These are phyloP conservation scores for Acanthaster planci DNA, from an alignment of 35 echinoderm and acorn worm species.

Conservation along the genomic window DNA sequence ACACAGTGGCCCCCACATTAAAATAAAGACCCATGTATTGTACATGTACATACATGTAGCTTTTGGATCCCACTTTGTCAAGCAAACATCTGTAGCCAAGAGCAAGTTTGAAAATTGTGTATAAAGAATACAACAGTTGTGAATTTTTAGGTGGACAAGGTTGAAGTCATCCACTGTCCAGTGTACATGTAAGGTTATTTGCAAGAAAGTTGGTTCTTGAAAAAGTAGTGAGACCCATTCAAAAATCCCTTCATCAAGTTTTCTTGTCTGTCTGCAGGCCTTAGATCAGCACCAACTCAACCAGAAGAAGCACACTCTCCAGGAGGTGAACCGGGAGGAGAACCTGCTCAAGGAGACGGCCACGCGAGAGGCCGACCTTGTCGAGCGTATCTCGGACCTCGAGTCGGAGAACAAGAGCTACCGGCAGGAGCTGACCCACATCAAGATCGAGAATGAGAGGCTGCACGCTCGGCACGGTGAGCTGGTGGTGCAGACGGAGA, in stretches of 20 bases:
- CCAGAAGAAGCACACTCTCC: slow-evolving; percentile 70
- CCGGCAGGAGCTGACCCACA: slow-evolving; percentile 62
- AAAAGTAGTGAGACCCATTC: too few species aligned
- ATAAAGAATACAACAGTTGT: too few species aligned
- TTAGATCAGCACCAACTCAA: slow-evolving; percentile 69
- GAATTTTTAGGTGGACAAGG: too few species aligned
- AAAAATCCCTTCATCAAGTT: background rate
- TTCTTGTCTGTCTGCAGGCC: slow-evolving; percentile 48
- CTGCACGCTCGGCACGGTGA: slow-evolving; percentile 67
- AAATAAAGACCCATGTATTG: too few species aligned
- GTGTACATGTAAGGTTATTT: background rate
- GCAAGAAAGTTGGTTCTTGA: background rate
- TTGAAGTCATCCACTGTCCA: too few species aligned
- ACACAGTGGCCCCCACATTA: too few species aligned
- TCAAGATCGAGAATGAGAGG: slow-evolving; percentile 79
- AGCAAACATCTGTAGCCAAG: too few species aligned
- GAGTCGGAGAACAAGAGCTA: slow-evolving; percentile 68
- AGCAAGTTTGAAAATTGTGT: too few species aligned
- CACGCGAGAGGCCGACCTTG: slow-evolving; percentile 76
- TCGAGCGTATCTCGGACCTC: slow-evolving; percentile 62
- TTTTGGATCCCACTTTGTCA: too few species aligned
- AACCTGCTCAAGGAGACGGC: slow-evolving; percentile 87
- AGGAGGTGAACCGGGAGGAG: slow-evolving; percentile 85
- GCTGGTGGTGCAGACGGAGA: slow-evolving; percentile 53
- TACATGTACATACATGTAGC: too few species aligned